Evolutionary conservation across 2,113 vertebrate species (phyloP).

Genomic region (Trogon surrucura): DNA sequence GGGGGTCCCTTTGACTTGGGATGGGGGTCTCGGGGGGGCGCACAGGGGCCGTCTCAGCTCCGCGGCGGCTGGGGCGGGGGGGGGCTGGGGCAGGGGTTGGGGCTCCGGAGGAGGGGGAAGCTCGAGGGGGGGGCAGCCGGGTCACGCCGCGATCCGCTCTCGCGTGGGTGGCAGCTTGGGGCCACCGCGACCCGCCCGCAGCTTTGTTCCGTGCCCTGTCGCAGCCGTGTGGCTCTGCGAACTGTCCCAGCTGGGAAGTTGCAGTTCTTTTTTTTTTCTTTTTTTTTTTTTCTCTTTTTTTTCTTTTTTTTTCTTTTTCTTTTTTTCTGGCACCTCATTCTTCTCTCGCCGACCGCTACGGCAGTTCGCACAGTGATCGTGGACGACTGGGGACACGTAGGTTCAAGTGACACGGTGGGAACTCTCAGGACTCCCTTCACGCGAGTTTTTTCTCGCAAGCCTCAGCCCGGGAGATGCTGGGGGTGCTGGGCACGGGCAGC

Average conservation of each 20-base stretch:
- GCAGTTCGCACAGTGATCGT: fast-evolving
- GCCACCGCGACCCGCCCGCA: neutral
- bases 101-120: neutral
- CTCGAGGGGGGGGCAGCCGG: neutral
- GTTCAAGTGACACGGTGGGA: fast-evolving
- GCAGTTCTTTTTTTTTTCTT: too few relatives aligned
- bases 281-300: too few relatives aligned
- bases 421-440: too few relatives aligned
- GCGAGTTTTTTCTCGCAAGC: fast-evolving
- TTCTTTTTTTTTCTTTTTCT: too few relatives aligned
- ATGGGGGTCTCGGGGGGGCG: too few relatives aligned
- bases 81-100: too few relatives aligned
- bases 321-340: fast-evolving
- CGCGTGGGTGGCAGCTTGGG: neutral
- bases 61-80: neutral
- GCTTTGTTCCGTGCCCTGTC: neutral
- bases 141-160: fast-evolving
- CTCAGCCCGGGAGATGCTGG: neutral
- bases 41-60: neutral
- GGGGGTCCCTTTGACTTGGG: neutral
- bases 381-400: fast-evolving
- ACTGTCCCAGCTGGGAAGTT: too few relatives aligned
- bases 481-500: neutral
- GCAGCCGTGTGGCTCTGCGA: neutral
- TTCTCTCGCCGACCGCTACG: neutral